Percentiles rank a stretch among this genome's conserved stretches.
These are phyloP conservation scores for Agonopterix heracliana DNA, from an alignment of 2,888 invertebrate species.

Conservation along the genomic window DNA sequence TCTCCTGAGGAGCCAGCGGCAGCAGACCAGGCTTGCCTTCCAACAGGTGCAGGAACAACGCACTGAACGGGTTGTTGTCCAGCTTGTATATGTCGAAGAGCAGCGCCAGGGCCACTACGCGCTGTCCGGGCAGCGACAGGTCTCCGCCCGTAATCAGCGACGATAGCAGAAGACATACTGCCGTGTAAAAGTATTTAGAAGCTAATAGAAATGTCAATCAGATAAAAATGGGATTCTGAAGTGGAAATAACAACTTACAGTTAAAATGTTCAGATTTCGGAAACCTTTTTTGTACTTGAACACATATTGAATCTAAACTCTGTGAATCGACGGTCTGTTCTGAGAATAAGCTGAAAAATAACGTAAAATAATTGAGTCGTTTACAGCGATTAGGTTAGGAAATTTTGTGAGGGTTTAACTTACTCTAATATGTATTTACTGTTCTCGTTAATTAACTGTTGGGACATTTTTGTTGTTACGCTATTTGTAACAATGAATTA, in stretches of 20 bases:
- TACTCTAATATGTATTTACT: constrained; percentile 71
- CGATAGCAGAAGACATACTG: constrained; percentile 65
- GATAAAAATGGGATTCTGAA: background rate
- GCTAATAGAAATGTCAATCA: background rate
- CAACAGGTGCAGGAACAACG: constrained; percentile 56
- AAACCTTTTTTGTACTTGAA: constrained; percentile 87
- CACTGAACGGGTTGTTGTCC: constrained; percentile 65
- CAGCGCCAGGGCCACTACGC: constrained; percentile 61
- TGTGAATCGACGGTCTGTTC: constrained; percentile 84
- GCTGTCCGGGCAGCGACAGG: constrained; percentile 61
- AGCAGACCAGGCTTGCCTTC: constrained; percentile 58
- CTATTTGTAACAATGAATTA: background rate
- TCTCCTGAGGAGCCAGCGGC: constrained; percentile 76
- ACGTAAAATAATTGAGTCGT: background rate
- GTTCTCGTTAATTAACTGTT: constrained; percentile 62
- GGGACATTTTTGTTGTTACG: constrained; percentile 40
- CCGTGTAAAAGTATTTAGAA: background rate
- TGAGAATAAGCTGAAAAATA: constrained; percentile 78
- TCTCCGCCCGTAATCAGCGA: constrained; percentile 66
- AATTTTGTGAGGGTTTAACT: constrained; percentile 23
- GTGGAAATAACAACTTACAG: constrained; percentile 54
- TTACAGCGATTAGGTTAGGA: constrained; percentile 20
- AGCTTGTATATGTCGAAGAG: constrained; percentile 61
- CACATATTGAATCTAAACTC: constrained; percentile 84
- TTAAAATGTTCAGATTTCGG: constrained; percentile 87